phyloP scores from a whole-genome alignment of 2,797 vertebrate genomes.

The Sebastes trivittatus region DNA sequence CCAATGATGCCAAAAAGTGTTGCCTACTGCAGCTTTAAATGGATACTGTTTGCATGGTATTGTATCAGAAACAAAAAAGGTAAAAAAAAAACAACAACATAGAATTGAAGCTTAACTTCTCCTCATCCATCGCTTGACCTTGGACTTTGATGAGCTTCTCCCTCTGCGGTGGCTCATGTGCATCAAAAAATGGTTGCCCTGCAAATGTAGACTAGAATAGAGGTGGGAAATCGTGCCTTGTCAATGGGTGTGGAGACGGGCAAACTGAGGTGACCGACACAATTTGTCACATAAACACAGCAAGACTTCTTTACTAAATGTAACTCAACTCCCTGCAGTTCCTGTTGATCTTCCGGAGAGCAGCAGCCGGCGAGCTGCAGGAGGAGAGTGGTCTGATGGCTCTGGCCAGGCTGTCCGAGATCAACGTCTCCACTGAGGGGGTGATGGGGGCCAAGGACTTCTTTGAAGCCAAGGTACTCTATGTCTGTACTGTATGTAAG shows the following conservation, averaged over 20 bases:
- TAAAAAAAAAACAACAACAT: fast-evolving
- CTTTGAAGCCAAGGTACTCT: constrained; percentile 94
- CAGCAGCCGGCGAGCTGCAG: constrained; percentile 90
- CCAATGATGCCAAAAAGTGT: too few species aligned
- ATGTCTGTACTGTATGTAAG: constrained; percentile 21
- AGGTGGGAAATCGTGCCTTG: neutral
- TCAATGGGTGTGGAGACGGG: neutral
- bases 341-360: constrained; percentile 93
- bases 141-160: neutral
- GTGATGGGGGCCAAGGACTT: constrained; percentile 95
- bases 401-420: constrained; percentile 93
- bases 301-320: neutral
- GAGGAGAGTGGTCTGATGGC: constrained; percentile 94
- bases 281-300: neutral
- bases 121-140: neutral
- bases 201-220: neutral
- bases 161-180: neutral
- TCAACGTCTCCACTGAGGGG: constrained; percentile 92
- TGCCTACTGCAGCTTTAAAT: too few species aligned
- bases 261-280: neutral
- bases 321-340: constrained; percentile 79
- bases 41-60: too few species aligned
- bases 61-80: too few species aligned
- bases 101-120: too few species aligned
- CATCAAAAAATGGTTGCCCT: neutral